Base-by-base conservation (phyloP, 2,113 vertebrate species). In the Phaethon lepturus region DNA sequence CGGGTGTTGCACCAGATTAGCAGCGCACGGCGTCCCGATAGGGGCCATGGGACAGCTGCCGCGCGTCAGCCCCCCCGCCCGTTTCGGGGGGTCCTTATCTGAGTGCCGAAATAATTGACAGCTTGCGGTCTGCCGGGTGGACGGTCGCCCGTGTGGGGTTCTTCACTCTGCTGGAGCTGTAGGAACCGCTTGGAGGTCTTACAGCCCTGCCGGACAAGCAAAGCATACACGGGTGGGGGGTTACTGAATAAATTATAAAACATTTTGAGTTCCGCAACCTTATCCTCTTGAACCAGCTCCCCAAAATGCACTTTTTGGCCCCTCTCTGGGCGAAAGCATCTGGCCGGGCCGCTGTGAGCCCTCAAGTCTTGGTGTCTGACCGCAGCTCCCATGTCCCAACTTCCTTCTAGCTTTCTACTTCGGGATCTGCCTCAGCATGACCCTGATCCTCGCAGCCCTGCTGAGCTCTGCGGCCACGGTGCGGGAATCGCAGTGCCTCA, bases 401-500 rank as follows among this genome's bases (percentile, higher is more conserved):
- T 92, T 91, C 72, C 76, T 92, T 95, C 50, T 90, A 98, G 98
- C 91, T 72, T 97, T 97, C 67, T 96, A 95, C 76, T 58, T 87
- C 0, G 98, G 98, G 67, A 95, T 98, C 52, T 96, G 93, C 75
- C 91, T 98, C 74, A 95, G 95, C 79, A 93, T 95, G 78, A 91
- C 92, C 10, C 95, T 98, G 64, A 68, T 94, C 79, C 79, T 98
- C 3, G 95, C 94, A 42, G 93, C 95, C 58, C 84, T 97, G 42
- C 92, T 98, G 92, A 97, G 97, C 66, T 88, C 94, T 0, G 53
- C 77, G 0, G 97, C 97, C 77, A 96, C 75, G 0, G 90, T 97
- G 60, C 92, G 93, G 78, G 98, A 98, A 66, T 97, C 97, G 0
- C 96, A 79, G 69, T 60, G 91, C 19, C 95, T 97, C 62, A 95